Percentiles rank a stretch among this genome's conserved stretches.
These are phyloP conservation scores for Jacana jacana DNA, from an alignment of 2,113 vertebrate species.

Conservation along the genomic window DNA sequence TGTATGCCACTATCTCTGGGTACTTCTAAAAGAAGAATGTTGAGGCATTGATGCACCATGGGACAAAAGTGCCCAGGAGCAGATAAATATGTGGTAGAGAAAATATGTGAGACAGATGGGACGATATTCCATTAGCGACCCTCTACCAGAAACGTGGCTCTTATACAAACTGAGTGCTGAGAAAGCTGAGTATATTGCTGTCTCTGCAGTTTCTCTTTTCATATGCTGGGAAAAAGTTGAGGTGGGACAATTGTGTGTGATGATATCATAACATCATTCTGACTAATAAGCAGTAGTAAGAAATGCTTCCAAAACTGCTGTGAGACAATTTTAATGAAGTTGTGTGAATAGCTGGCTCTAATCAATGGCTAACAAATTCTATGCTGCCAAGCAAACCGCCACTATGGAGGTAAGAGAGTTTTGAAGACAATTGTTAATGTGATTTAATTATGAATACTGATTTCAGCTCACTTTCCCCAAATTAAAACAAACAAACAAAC, in stretches of 20 bases:
- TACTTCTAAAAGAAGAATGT: background rate
- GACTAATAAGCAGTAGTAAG: background rate
- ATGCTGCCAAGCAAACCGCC: background rate
- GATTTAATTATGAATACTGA: background rate
- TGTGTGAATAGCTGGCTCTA: background rate
- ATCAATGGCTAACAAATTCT: background rate
- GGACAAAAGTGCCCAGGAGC: background rate
- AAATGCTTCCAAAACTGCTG: background rate
- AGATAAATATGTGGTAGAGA: background rate
- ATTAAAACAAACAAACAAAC: background rate
- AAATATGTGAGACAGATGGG: background rate
- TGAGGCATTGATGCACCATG: background rate
- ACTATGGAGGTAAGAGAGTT: background rate
- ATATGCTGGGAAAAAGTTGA: background rate
- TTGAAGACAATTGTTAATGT: background rate
- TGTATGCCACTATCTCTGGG: background rate
- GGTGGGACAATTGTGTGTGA: background rate
- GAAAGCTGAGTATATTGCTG: background rate
- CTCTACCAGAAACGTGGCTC: accelerated
- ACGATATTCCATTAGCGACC: background rate
- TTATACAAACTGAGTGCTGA: background rate
- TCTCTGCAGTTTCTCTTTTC: background rate
- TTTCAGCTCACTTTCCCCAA: background rate
- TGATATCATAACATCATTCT: background rate
- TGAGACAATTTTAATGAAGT: background rate